Conservation (phyloP, 2,797 vertebrate genomes). For the Arctocebus calabarensis region DNA sequence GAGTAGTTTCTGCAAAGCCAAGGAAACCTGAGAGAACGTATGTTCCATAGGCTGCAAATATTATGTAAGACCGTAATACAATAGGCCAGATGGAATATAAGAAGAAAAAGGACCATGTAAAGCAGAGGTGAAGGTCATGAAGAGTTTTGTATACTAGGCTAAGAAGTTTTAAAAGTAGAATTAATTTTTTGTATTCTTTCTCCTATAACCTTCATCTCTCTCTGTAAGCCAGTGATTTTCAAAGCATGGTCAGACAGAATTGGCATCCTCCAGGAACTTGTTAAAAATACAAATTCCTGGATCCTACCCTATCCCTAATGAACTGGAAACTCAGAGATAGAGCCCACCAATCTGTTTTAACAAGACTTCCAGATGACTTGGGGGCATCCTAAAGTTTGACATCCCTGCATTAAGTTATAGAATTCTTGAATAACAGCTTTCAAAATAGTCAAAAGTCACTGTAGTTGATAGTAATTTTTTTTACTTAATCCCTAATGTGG, state of each 20-base stretch:
- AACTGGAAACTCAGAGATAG: not conserved
- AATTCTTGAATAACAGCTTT: constrained; percentile 46
- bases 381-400: not conserved
- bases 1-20: constrained; percentile 36
- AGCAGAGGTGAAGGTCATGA: not conserved
- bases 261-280: not conserved
- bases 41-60: not conserved
- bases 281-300: constrained; percentile 34
- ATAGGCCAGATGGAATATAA: not conserved
- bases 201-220: not conserved
- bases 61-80: not conserved
- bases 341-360: not conserved
- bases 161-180: constrained; percentile 41
- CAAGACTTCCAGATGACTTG: not conserved
- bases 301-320: not conserved
- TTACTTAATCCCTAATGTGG: not conserved
- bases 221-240: constrained; percentile 49
- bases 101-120: not conserved
- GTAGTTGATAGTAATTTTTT: not conserved
- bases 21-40: constrained; percentile 2
- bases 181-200: not conserved
- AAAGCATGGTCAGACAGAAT: not conserved
- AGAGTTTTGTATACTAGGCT: constrained; percentile 10
- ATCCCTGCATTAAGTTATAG: not conserved
- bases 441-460: not conserved